Percentiles rank a stretch among this genome's conserved stretches.
Evolutionary conservation across 2,888 invertebrate species (phyloP).

Genomic region (Beris morrisii): DNA sequence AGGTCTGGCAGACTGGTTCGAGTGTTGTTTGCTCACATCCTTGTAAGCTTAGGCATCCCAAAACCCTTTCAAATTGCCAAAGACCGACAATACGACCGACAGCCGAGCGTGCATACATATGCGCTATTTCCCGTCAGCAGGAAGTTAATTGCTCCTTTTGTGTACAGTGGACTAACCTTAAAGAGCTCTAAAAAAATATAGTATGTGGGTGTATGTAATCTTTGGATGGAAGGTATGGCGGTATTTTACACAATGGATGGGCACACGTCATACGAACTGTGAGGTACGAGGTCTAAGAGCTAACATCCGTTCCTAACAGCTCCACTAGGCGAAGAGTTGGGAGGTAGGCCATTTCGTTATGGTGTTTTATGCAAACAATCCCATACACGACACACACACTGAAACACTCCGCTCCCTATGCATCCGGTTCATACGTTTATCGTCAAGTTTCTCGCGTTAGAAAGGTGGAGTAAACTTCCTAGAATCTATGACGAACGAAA

Average conservation of each 20-base stretch:
- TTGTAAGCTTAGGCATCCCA: conserved; percentile 17
- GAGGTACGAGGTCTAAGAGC: no score
- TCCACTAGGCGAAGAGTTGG: no score
- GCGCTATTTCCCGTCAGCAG: conserved; percentile 17
- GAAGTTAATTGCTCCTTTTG: conserved; percentile 30
- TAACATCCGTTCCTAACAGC: no score
- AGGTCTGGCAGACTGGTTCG: conserved; percentile 29
- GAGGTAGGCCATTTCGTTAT: no score
- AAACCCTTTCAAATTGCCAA: conserved; percentile 26
- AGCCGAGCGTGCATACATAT: background rate
- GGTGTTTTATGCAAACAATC: no score
- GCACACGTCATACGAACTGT: no score
- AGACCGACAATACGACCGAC: conserved; percentile 1
- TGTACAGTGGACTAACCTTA: conserved; percentile 24
- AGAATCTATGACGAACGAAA: conserved; percentile 16
- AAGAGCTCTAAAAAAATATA: conserved; percentile 15
- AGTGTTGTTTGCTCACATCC: conserved; percentile 28
- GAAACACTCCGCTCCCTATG: no score
- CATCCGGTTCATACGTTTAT: no score
- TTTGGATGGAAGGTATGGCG: background rate
- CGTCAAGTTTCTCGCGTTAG: no score
- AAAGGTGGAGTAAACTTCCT: no score
- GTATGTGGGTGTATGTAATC: background rate
- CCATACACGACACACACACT: no score
- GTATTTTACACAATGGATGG: no score